A percentile compares a stretch with the other conserved stretches of the same genome.
Conservation (phyloP, 2,797 vertebrate genomes). For the Hydrophis major region DNA sequence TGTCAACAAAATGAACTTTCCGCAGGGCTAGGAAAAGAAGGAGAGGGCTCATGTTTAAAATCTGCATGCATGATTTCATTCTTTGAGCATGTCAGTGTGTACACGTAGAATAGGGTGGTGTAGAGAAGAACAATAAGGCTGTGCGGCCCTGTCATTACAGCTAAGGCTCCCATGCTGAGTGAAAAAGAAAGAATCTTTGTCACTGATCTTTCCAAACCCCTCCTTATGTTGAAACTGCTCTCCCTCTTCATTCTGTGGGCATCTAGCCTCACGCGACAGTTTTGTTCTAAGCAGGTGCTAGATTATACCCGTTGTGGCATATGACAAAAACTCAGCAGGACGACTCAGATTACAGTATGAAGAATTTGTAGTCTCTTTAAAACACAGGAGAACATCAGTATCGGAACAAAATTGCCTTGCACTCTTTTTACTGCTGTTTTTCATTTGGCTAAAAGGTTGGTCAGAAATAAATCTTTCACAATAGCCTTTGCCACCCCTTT, state of each 20-base stretch:
- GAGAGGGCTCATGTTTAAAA: slow-evolving; percentile 31
- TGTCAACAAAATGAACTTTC: not conserved
- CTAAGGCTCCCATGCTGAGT: slow-evolving; percentile 56
- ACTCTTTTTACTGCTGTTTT: slow-evolving; percentile 48
- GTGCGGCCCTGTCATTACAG: slow-evolving; percentile 40
- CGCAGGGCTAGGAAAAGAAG: not conserved
- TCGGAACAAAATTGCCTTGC: slow-evolving; percentile 26
- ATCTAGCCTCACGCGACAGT: slow-evolving; percentile 53
- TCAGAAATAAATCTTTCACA: slow-evolving; percentile 30
- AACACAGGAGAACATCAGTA: slow-evolving; percentile 47
- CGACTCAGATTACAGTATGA: slow-evolving; percentile 59
- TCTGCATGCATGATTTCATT: not conserved
- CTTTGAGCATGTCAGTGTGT: slow-evolving; percentile 37
- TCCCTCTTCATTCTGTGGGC: slow-evolving; percentile 56
- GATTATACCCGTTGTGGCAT: slow-evolving; percentile 61
- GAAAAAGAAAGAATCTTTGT: slow-evolving; percentile 54
- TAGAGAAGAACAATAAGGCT: slow-evolving; percentile 52
- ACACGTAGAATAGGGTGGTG: slow-evolving; percentile 48
- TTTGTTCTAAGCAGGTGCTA: slow-evolving; percentile 67
- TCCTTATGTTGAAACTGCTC: slow-evolving; percentile 18
- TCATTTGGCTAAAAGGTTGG: slow-evolving; percentile 30
- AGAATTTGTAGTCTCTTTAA: slow-evolving; percentile 65
- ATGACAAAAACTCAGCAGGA: slow-evolving; percentile 65
- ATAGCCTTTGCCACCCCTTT: not conserved
- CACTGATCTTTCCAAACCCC: slow-evolving; percentile 43